Base-by-base conservation (phyloP, 2,113 vertebrate species). In the Neolamprologus modestus region DNA sequence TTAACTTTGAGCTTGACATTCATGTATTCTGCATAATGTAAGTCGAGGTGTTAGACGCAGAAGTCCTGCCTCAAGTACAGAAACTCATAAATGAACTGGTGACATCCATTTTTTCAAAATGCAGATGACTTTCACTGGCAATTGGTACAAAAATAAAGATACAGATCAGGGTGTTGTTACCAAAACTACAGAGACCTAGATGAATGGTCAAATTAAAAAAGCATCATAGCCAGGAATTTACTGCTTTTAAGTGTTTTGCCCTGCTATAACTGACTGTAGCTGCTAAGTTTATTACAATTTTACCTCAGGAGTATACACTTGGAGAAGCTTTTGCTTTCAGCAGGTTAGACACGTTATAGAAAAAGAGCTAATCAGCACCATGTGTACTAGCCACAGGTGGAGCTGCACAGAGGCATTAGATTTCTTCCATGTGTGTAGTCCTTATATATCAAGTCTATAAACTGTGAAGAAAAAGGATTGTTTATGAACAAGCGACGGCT, bases 301-400 rank as follows among this genome's bases (percentile, higher is more conserved):
- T 17, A 50, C 42, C 71, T 52, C 45, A 78, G 45, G 73, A 50
- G 3, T 12, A 1, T 17, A 35, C 3, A 87, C 13, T 63, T 31
- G 31, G 83, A 52, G 40, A 28, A 6, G 24, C 50, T 59, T 33
- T 52, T 66, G 83, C n/a, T 59, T 37, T 63, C 26, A 57, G 31
- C 76, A 85, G 31, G 59, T 47, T 47, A 1, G 40, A 54, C 83
- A 87, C 52, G n/a, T 79, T 78, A 26, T 3, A 17, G 79, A 88
- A 52, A 79, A 79, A 21, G 55, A 71, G 71, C 37, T 87, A 50
- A 90, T 81, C 9, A 28, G 5, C 53, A 37, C 53, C 88, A 87
- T 78, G 85, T 92, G 90, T 31, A 31, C 45, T 53, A 73, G 76
- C 59, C 54, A 19, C 85, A 92, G 57, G 71, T 88, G 68, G 79